Evolutionary conservation across 2,888 invertebrate species (phyloP).

Genomic region (Pachycephus smyrnensis): DNA sequence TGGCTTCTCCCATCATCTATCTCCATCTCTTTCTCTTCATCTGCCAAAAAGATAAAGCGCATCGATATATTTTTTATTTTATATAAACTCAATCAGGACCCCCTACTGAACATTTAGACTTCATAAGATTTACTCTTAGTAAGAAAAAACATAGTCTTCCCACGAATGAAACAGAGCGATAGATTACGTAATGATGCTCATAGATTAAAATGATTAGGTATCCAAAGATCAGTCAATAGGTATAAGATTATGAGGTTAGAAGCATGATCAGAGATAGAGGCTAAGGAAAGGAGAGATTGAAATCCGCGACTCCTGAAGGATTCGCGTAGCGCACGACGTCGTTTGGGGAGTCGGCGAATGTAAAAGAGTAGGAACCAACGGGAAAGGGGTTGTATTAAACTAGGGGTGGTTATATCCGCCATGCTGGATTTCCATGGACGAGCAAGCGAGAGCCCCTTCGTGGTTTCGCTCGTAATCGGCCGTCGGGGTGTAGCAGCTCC

Average conservation of each 20-base stretch:
- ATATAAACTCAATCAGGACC: neutral
- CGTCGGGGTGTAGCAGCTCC: slow-evolving; percentile 40
- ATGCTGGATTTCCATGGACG: slow-evolving; percentile 53
- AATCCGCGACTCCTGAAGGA: slow-evolving; percentile 59
- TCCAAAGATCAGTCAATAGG: neutral
- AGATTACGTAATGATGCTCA: neutral
- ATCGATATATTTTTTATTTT: neutral
- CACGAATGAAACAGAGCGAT: neutral
- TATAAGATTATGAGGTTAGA: neutral
- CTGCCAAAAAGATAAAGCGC: neutral
- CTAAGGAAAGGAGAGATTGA: slow-evolving; percentile 34
- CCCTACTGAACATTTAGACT: too few relatives aligned
- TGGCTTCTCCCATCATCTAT: neutral
- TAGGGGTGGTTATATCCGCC: slow-evolving; percentile 48
- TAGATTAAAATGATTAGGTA: neutral
- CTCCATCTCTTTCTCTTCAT: neutral
- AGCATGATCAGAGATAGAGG: neutral
- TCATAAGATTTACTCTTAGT: neutral
- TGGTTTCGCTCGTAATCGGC: slow-evolving; percentile 51
- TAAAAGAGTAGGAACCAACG: slow-evolving; percentile 10
- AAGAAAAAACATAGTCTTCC: neutral
- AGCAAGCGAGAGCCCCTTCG: slow-evolving; percentile 31
- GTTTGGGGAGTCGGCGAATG: slow-evolving; percentile 19
- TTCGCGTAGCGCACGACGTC: slow-evolving; percentile 19
- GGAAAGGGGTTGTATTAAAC: neutral